Percentiles rank a stretch among this genome's conserved stretches.
Conservation (phyloP, 2,797 vertebrate genomes). For the Choloepus didactylus region DNA sequence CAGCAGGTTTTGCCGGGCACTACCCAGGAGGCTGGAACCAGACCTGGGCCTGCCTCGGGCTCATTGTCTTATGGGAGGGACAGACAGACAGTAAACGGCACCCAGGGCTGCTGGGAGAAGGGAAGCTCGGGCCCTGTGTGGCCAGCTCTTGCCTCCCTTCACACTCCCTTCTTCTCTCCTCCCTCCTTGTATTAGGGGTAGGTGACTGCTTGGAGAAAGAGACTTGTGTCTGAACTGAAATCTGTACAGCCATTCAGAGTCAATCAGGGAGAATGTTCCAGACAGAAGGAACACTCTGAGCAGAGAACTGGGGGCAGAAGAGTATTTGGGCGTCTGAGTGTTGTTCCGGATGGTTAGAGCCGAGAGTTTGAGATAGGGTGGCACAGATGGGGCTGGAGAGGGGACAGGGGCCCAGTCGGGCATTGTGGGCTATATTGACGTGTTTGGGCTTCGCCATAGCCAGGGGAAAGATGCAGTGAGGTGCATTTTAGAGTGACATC, state of each 20-base stretch:
- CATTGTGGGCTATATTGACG: fast-evolving
- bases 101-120: not conserved
- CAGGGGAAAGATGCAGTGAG: not conserved
- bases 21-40: not conserved
- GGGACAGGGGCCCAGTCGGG: not conserved
- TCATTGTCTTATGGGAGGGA: not conserved
- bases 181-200: not conserved
- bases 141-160: not conserved
- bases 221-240: not conserved
- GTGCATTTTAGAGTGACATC: not conserved
- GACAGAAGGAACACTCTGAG: not conserved
- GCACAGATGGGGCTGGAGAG: not conserved
- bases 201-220: not conserved
- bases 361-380: not conserved
- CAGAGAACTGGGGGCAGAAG: not conserved
- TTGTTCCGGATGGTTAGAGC: not conserved
- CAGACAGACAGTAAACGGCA: not conserved
- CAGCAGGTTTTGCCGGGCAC: not conserved
- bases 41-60: not conserved
- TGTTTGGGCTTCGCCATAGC: not conserved
- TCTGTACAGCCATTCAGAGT: not conserved
- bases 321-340: not conserved
- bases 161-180: not conserved
- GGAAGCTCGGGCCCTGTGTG: not conserved
- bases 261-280: not conserved